Base-by-base conservation (phyloP, 2,797 vertebrate species). In the Distichodus sexfasciatus region DNA sequence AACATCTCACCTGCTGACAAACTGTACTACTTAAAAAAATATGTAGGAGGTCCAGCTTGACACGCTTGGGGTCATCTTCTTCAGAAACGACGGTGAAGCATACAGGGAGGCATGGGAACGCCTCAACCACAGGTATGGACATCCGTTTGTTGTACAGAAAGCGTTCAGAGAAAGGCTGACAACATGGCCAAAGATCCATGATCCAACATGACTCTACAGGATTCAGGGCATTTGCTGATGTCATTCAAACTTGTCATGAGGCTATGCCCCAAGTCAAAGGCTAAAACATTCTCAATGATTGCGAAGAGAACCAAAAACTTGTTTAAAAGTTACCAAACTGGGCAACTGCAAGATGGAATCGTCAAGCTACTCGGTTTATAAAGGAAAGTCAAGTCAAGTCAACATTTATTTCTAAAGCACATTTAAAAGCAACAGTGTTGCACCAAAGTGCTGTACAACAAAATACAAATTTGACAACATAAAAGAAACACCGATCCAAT, bases 91-190 rank as follows among this genome's bases (percentile, higher is more conserved):
- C 41, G 17, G 14, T 44, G 41, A 2, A n/a, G 68, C 66, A 36
- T 73, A 76, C 15, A 31, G n/a, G 51, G 71, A 78, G 50, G 76
- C 69, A 17, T 78, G 5, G 41, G 14, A 44, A 2, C 41, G 41
- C 8, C 14, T 44, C 6, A 44, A 44, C 14, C 41, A 44, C 26
- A 57, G 29, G 29, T 48, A 9, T 41, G 35, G 17, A 11, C 61
- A 17, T 21, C 24, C 11, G 43, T 54, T 29, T 55, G n/a, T 38
- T 36, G 23, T 19, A 66, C 41, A 54, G 31, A 62, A 15, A 44
- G 41, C 6, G 3, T 70, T 10, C 47, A 62, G 21, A 9, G 6
- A 1, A 62, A 44, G 15, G 63, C 17, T 72, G 3, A 15, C 31
- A 14, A 54, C 62, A 17, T 62, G 47, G 58, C 58, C 47, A 2